Base-by-base conservation (phyloP, 2,113 vertebrate species). In the Phaethornis superciliosus region DNA sequence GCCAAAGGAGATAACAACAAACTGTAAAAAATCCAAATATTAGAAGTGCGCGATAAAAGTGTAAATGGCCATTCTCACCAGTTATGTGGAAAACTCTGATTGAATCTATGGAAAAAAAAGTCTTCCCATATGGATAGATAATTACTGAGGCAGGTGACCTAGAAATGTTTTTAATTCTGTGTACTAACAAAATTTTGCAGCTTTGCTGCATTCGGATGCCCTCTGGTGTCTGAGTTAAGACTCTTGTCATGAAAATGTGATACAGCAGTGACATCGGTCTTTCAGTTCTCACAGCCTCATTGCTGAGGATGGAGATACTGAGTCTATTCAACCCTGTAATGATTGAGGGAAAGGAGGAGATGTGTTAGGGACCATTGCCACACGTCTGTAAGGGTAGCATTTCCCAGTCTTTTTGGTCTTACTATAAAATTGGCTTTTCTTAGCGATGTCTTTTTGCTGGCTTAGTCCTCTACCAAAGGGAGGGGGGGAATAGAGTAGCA, bases 121-220 rank as follows among this genome's bases (percentile, higher is more conserved):
- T 54, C 33, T 35, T 75, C 35, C 69, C 11, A 1, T 23, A 60
- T 56, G 46, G n/a, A 24, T 9, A 3, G 30, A 40, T 54, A 49
- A 62, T 8, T 22, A 30, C 27, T 26, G 33, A 63, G 42, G n/a
- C 16, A 60, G 6, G 18, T 28, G 55, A 2, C 51, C 32, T 51
- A 58, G 60, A 78, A 83, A 75, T 8, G 7, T n/a, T 1, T 59
- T 9, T 26, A 52, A 37, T 51, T 30, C 19, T 54, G 1, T 28
- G 20, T 47, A 35, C 37, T 56, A 56, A 60, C 44, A 55, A 33
- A 32, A 35, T 49, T 69, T 37, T 37, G 6, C 49, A 72, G 30
- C 40, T 77, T 72, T 75, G 30, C 71, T 88, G 19, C 40, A 20
- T 69, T 89, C 77, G 82, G 54, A n/a, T 95, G 91, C 88, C 93